These are phyloP conservation scores for Callospermophilus lateralis DNA, from an alignment of 2,113 vertebrate genomes.

Conservation along the genomic window DNA sequence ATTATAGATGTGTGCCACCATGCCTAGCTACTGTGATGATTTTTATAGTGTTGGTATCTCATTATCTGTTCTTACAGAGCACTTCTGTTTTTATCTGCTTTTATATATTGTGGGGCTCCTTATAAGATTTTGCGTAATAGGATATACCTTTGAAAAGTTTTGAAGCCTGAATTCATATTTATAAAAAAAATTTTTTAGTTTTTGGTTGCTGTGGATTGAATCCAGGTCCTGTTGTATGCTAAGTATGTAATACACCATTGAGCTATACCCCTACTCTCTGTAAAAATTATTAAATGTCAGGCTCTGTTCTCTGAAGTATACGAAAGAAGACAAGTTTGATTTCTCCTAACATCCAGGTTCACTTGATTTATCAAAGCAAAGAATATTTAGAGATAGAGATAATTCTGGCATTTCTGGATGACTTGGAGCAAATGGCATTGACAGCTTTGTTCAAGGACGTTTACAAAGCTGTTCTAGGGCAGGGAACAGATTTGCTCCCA, in stretches of 20 bases:
- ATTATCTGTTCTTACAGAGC: not conserved
- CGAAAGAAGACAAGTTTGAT: not conserved
- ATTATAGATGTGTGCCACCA: too few relatives aligned
- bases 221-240: too few relatives aligned
- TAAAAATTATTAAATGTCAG: not conserved
- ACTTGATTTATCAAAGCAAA: not conserved
- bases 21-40: not conserved
- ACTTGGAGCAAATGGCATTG: not conserved
- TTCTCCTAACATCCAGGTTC: not conserved
- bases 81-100: not conserved
- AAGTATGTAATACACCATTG: too few relatives aligned
- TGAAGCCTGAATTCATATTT: not conserved
- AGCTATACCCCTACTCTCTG: too few relatives aligned
- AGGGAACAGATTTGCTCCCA: slow-evolving; percentile 9
- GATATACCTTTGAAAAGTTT: not conserved
- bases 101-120: not conserved
- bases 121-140: not conserved
- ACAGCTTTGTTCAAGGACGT: slow-evolving; percentile 25
- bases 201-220: too few relatives aligned
- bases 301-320: not conserved
- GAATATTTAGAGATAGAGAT: not conserved
- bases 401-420: not conserved
- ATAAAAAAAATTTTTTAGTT: not conserved
- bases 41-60: not conserved
- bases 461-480: slow-evolving; percentile 7